Base-by-base conservation (phyloP, 2,797 vertebrate species). In the Smutsia gigantea region DNA sequence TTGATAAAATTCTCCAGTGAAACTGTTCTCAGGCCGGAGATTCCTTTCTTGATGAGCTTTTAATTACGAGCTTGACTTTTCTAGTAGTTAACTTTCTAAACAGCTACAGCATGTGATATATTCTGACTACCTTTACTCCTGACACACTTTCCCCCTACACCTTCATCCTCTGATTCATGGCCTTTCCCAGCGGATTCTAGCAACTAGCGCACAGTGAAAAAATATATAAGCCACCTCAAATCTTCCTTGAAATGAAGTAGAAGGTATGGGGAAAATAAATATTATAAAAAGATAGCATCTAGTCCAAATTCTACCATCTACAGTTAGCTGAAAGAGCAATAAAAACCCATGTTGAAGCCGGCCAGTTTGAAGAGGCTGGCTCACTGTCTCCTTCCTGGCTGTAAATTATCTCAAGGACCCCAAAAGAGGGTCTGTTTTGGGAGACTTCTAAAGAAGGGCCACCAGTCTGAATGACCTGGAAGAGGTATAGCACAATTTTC, bases 291-390 rank as follows among this genome's bases (percentile, higher is more conserved):
- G 27, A 69, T 8, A 69, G 29, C 25, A 31, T 31, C 23, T 23
- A 18, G 15, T 46, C 25, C 53, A 51, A 49, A 72, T 31, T 61
- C 25, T 29, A 39, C 31, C 71, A 25, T 8, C 18, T 59, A 23
- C 37, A 71, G 37, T 53, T 59, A 61, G 29, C 12, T 51, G 4
- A 42, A 27, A 31, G n/a, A 59, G 51, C 25, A 51, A 12, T 51
- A 5, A 34, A 29, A 5, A 18, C 2, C 15, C n/a, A 5, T 27
- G 37, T 34, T 8, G 31, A 69, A 71, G 61, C 18, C n/a, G 34
- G 13, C 13, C 1, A 8, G 9, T 19, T 69, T 42, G n/a, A 89
- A 14, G 34, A 0, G 0, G 23, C 14, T 34, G 31, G 49, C 5
- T 71, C 14, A 46, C 14, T 79, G 17, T 53, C 23, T 42, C 21